Evolutionary conservation across 1,140 invertebrate species (phyloP).

Genomic region (Drosophila simulans): DNA sequence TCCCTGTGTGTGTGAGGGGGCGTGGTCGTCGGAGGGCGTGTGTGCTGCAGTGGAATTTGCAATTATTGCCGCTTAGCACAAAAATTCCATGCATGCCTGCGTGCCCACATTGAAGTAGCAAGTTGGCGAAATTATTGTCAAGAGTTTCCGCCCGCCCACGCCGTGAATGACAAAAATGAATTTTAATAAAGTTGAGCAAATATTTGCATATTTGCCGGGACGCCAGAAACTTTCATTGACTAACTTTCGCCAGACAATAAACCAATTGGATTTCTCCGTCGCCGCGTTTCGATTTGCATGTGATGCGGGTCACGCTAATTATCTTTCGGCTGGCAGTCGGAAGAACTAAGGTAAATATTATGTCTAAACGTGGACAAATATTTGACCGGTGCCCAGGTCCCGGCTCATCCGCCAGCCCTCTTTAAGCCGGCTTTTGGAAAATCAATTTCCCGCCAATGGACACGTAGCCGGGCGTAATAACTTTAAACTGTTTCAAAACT

Average conservation of each 20-base stretch:
- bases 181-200: conserved; percentile 81
- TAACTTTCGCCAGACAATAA: conserved; percentile 70
- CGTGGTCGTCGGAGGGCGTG: conserved; percentile 7
- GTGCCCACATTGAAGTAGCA: conserved; percentile 72
- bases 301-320: conserved; percentile 73
- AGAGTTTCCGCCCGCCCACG: conserved; percentile 54
- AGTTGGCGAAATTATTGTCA: conserved; percentile 77
- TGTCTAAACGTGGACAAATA: conserved; percentile 59
- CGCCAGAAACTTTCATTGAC: conserved; percentile 79
- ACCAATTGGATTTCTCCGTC: conserved; percentile 64
- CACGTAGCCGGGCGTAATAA: conserved; percentile 71
- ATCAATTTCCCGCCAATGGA: conserved; percentile 64
- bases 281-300: conserved; percentile 70
- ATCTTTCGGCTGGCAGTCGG: conserved; percentile 49
- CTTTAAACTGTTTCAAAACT: conserved; percentile 80
- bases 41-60: conserved; percentile 75
- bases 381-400: conserved; percentile 32
- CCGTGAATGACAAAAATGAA: conserved; percentile 81
- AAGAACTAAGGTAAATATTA: conserved; percentile 70
- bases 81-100: conserved; percentile 69
- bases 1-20: neutral
- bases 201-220: conserved; percentile 76
- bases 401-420: conserved; percentile 37
- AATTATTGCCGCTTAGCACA: conserved; percentile 81
- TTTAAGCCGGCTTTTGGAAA: conserved; percentile 64